Evolutionary conservation across 2,888 invertebrate genomes (phyloP), one percentile per base, ranked within the genome.

Genomic region (Amiota mariae): DNA sequence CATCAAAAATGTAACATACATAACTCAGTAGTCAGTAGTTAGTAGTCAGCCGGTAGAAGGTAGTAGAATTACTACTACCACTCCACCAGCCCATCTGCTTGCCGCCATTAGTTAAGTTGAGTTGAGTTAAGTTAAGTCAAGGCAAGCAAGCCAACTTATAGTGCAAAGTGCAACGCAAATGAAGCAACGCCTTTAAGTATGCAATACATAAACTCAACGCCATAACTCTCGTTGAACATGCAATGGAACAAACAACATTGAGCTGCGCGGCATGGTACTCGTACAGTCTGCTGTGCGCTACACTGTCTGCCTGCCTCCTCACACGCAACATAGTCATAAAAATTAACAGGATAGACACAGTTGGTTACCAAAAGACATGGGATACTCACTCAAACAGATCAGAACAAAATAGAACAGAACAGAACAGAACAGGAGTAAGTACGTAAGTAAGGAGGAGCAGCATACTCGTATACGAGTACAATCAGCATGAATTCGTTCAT

Each of bases 281-380:
- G 3, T 12, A 12, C 54, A 59, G n/a, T 20, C 20, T 20, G 59
- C 11, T 20, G 24, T 24, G 12, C 1, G 63, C 63, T 46, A 10
- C 13, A 46, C 46, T 20, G 49, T 15, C 48, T 66, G 8, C 15
- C 48, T 66, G 8, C 15, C 15, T 13, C 20, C 49, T 49, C 13
- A 49, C 85, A 85, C 81, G 85, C 85, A 81, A 84, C 78, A 82
- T 84, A 76, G 82, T 82, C 83, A 84, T 85, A 83, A 85, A 83
- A 85, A 83, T 85, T 85, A 84, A 66, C 47, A 47, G 51, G 20
- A 51, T 20, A 47, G 49, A 24, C 67, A 61, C 24, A 36, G 36
- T 36, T 36, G 36, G 36, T 36, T 36, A 36, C 36, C 36, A 36
- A 36, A 36, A 36, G 36, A 36, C 6, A 36, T 36, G 36, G 36